Evolutionary conservation across 2,113 vertebrate species (phyloP).

Genomic region (Misgurnus anguillicaudatus): DNA sequence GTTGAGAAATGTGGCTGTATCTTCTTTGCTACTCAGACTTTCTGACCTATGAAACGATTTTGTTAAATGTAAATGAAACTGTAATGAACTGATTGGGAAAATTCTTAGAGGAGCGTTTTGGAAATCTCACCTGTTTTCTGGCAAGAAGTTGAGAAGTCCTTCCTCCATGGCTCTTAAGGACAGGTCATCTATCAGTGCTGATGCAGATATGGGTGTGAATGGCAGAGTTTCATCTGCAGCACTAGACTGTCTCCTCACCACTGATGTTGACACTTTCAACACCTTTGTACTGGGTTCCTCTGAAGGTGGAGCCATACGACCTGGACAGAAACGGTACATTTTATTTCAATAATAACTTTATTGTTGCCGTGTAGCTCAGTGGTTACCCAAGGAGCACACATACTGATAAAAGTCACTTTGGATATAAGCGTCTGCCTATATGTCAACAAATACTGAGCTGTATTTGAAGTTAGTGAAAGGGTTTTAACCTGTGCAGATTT

Average conservation of each 20-base stretch:
- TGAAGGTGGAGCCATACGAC: constrained; percentile 90
- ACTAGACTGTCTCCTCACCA: constrained; percentile 85
- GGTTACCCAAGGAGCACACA: too few species aligned
- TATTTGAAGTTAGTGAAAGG: neutral
- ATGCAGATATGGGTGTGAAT: constrained; percentile 68
- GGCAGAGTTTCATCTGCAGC: constrained; percentile 78
- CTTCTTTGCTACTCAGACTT: constrained; percentile 73
- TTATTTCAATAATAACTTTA: neutral
- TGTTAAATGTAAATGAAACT: too few species aligned
- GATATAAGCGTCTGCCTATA: too few species aligned
- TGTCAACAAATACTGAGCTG: neutral
- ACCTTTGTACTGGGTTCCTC: constrained; percentile 87
- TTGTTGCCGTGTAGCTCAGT: too few species aligned
- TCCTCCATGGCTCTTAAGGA: constrained; percentile 86
- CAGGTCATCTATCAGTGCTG: constrained; percentile 77
- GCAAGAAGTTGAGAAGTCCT: constrained; percentile 77
- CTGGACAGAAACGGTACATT: constrained; percentile 62
- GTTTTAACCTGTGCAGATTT: constrained; percentile 96
- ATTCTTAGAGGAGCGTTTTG: too few species aligned
- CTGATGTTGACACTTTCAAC: constrained; percentile 89
- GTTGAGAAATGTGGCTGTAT: constrained; percentile 87
- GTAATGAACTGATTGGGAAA: too few species aligned
- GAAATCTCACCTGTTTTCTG: constrained; percentile 64
- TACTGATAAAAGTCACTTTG: too few species aligned
- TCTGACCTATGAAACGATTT: constrained; percentile 61